Percentiles rank a stretch among this genome's conserved stretches.
Conservation (phyloP, 2,113 vertebrate species). For the Bathybates hornii region DNA sequence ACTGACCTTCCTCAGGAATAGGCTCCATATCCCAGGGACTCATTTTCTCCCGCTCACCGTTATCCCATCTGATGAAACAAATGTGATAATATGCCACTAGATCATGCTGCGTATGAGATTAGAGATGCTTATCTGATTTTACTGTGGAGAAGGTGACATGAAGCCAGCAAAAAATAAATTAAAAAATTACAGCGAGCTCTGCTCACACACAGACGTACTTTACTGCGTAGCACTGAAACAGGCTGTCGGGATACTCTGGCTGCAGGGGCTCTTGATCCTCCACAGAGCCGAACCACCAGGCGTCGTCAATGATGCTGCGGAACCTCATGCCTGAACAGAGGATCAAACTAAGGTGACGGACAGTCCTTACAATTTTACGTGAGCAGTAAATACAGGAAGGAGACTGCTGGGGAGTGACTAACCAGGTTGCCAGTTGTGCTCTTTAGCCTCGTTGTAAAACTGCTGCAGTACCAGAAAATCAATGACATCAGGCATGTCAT, state of each 20-base stretch:
- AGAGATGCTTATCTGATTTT: background rate
- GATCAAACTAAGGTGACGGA: background rate
- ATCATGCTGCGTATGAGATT: background rate
- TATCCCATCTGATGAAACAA: conserved; percentile 85
- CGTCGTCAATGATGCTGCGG: conserved; percentile 96
- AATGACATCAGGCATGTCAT: conserved; percentile 99
- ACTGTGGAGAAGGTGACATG: background rate
- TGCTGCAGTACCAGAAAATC: conserved; percentile 96
- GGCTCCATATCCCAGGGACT: conserved; percentile 99
- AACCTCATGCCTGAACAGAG: conserved; percentile 81
- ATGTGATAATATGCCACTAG: background rate
- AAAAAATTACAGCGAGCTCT: background rate
- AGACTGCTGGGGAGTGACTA: background rate
- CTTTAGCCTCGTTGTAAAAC: conserved; percentile 97
- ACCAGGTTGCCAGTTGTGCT: conserved; percentile 96
- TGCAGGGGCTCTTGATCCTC: conserved; percentile 96
- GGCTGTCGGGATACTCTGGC: conserved; percentile 92
- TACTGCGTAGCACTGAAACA: conserved; percentile 97
- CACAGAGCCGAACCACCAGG: conserved; percentile 97
- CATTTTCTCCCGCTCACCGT: conserved; percentile 93
- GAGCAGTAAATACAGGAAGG: background rate
- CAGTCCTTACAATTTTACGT: background rate
- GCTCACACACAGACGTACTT: conserved; percentile 73
- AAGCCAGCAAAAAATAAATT: background rate
- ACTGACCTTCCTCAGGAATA: conserved; percentile 92